Conservation (phyloP, 2,888 invertebrate species). For the Cremastobaeus sp. region DNA sequence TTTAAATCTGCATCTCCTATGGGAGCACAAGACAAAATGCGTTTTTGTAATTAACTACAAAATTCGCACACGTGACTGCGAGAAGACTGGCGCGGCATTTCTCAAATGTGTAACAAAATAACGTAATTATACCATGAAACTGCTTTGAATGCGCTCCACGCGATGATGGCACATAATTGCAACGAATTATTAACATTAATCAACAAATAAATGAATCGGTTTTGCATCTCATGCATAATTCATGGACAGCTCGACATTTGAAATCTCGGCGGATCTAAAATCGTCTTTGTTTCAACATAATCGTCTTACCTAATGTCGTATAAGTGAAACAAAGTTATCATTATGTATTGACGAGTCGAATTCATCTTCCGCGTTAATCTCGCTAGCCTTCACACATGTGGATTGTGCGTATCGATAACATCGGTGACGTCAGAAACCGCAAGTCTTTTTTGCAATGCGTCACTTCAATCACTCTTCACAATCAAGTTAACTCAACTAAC, state of each 20-base stretch:
- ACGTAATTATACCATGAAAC: slow-evolving; percentile 14
- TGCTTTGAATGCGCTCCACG: slow-evolving; percentile 13
- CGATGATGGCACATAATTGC: slow-evolving; percentile 24
- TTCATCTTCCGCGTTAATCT: slow-evolving; percentile 52
- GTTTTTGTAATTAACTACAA: slow-evolving; percentile 7
- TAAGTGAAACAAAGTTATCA: slow-evolving; percentile 28
- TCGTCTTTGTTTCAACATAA: slow-evolving; percentile 29
- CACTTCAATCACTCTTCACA: slow-evolving; percentile 17
- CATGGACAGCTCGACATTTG: slow-evolving; percentile 11
- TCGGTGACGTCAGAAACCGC: slow-evolving; percentile 46
- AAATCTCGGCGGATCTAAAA: slow-evolving; percentile 36
- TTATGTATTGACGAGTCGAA: slow-evolving; percentile 31
- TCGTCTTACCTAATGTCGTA: slow-evolving; percentile 26
- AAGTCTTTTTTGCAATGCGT: slow-evolving; percentile 25
- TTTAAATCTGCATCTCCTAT: no score
- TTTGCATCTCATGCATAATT: slow-evolving; percentile 37
- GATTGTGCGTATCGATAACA: slow-evolving; percentile 45
- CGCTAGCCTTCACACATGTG: slow-evolving; percentile 36
- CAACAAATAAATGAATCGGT: slow-evolving; percentile 45
- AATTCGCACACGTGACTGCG: slow-evolving; percentile 7
- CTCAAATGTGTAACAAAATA: slow-evolving; percentile 30
- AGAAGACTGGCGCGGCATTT: neutral
- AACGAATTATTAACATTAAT: slow-evolving; percentile 43
- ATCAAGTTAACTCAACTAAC: slow-evolving; percentile 22
- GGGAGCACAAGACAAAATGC: no score